Evolutionary conservation across 2,888 invertebrate genomes (phyloP), one percentile per base, ranked within the genome.

Genomic region (Chrysolina americana): DNA sequence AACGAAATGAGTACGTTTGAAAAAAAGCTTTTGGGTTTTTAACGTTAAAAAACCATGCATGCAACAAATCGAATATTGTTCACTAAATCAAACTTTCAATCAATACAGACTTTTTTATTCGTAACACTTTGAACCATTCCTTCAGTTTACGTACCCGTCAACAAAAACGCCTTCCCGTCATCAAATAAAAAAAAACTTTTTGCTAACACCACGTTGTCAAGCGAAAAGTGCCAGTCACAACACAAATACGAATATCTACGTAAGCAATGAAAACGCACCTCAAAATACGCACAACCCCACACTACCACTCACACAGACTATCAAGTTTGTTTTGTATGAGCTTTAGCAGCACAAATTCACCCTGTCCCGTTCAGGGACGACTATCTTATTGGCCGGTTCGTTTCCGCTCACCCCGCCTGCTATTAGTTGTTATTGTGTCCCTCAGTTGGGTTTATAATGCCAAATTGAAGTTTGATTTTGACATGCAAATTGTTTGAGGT

Each of bases 321-420:
- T 80, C 81, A 79, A 79, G 80, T 83, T 81, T 78, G 79, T 81
- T 83, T 78, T 81, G 83, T 83, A 82, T 81, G n/a, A 79, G 80
- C 79, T 80, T 80, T 82, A 78, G 81, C 78, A 80, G 15, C 78
- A 79, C 76, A 73, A 83, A 84, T 81, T 83, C 83, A 86, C 86
- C 86, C 86, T 74, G 86, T 84, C 86, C 87, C 87, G 85, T 86
- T 83, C 79, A 81, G 80, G 86, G 85, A 86, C 84, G 80, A 80
- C 79, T 76, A 75, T 83, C 80, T 81, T 71, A 86, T 87, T 86
- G 87, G 87, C 78, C 81, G 79, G 76, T 68, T 71, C 73, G 76
- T 79, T 80, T 78, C 79, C 80, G 74, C 81, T 82, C 81, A 81
- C 81, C 82, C 85, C 83, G 83, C 77, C 76, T 77, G 73, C 70